These are phyloP conservation scores for Acromyrmex echinatior DNA, from an alignment of 1,140 invertebrate genomes.

Conservation along the genomic window DNA sequence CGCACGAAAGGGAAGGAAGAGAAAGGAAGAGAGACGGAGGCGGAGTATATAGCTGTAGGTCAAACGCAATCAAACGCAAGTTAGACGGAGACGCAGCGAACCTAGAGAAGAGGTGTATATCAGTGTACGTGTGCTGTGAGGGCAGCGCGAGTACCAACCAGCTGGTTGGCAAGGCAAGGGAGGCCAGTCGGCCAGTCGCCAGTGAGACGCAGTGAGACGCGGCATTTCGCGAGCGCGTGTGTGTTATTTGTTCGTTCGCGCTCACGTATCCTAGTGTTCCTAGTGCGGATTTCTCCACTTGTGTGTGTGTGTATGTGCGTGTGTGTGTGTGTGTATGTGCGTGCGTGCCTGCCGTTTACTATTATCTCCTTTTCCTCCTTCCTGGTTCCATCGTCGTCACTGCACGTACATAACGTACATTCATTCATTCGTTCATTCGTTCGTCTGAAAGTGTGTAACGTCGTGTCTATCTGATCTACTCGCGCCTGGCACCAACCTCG, in stretches of 20 bases:
- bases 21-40: conserved; percentile 28
- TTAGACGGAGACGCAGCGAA: conserved; percentile 62
- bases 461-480: neutral
- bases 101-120: conserved; percentile 65
- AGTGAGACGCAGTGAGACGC: conserved; percentile 86
- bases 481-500: conserved; percentile 22
- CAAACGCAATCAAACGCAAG: conserved; percentile 31
- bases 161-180: conserved; percentile 83
- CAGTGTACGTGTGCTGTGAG: conserved; percentile 73
- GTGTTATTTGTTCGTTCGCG: conserved; percentile 74
- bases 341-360: no score
- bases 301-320: no score
- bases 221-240: conserved; percentile 81
- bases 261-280: conserved; percentile 35
- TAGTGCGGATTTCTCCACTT: no score
- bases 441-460: conserved; percentile 18
- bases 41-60: conserved; percentile 44
- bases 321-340: no score
- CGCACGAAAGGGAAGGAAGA: conserved; percentile 8
- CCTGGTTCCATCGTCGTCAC: no score
- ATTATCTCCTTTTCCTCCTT: no score
- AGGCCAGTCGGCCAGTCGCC: conserved; percentile 82
- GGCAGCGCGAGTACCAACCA: conserved; percentile 81
- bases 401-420: neutral
- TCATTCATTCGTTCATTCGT: conserved; percentile 24